These are phyloP conservation scores for Phalacrocorax brasilianus DNA, from an alignment of 2,113 vertebrate genomes.

Conservation along the genomic window DNA sequence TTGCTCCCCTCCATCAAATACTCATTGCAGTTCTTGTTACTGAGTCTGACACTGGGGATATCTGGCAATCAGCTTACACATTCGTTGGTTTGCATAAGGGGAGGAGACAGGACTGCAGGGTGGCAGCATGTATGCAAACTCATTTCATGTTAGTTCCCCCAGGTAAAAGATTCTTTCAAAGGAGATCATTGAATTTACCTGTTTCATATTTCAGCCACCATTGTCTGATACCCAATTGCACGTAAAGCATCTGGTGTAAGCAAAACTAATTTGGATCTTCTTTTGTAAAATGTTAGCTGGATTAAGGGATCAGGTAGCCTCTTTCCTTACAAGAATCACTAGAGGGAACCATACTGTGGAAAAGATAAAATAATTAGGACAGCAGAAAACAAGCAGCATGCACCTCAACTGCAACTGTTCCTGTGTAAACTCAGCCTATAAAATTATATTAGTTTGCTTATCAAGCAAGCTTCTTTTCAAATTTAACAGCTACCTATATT, in stretches of 20 bases:
- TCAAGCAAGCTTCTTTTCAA: slow-evolving; percentile 21
- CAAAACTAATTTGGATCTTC: slow-evolving; percentile 82
- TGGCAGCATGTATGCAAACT: slow-evolving; percentile 15
- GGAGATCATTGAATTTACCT: slow-evolving; percentile 53
- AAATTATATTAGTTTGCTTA: slow-evolving; percentile 35
- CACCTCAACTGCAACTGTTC: slow-evolving; percentile 54
- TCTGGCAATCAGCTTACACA: slow-evolving; percentile 12
- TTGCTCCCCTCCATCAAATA: slow-evolving; percentile 35
- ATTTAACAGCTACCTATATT: slow-evolving; percentile 25
- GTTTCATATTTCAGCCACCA: slow-evolving; percentile 66
- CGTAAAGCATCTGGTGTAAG: slow-evolving; percentile 80
- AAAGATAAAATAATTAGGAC: slow-evolving; percentile 76
- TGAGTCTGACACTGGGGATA: background rate
- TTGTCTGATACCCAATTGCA: slow-evolving; percentile 71
- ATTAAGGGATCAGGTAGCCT: slow-evolving; percentile 82
- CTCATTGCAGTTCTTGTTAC: slow-evolving; percentile 24
- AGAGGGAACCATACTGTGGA: slow-evolving; percentile 71
- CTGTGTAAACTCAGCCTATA: slow-evolving; percentile 45
- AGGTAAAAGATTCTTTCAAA: slow-evolving; percentile 53
- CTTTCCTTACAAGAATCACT: slow-evolving; percentile 80
- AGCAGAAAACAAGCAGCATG: slow-evolving; percentile 39
- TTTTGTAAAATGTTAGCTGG: slow-evolving; percentile 79
- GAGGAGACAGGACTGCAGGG: slow-evolving; percentile 1
- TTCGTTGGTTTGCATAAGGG: slow-evolving; percentile 19
- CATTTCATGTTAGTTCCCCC: background rate